Conservation (phyloP, 2,113 vertebrate genomes). For the Etia nguti region DNA sequence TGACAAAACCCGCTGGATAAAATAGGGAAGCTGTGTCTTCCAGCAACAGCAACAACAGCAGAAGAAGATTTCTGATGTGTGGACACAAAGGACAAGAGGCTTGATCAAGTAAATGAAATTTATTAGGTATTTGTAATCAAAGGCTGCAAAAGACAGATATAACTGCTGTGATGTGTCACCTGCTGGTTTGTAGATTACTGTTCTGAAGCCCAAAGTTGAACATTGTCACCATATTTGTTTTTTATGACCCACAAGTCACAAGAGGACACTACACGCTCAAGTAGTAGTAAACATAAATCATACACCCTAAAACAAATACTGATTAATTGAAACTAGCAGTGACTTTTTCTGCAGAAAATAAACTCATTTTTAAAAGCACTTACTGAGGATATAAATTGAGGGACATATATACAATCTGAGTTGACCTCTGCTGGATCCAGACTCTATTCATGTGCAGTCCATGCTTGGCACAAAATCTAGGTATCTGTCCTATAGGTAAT, state of each 20-base stretch:
- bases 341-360: neutral
- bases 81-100: neutral
- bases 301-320: fast-evolving
- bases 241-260: neutral
- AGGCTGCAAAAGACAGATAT: neutral
- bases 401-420: neutral
- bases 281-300: neutral
- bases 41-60: neutral
- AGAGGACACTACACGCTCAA: fast-evolving
- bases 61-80: neutral
- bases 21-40: neutral
- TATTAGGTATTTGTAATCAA: neutral
- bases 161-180: neutral
- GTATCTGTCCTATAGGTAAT: too few relatives aligned
- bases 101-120: neutral
- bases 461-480: neutral
- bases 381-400: neutral
- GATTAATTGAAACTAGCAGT: neutral
- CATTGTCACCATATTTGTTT: neutral
- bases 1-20: neutral
- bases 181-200: neutral
- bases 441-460: neutral
- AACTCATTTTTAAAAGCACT: neutral
- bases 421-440: neutral
- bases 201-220: neutral